Conservation (phyloP, 2,888 invertebrate genomes). For the Gortyna flavago region DNA sequence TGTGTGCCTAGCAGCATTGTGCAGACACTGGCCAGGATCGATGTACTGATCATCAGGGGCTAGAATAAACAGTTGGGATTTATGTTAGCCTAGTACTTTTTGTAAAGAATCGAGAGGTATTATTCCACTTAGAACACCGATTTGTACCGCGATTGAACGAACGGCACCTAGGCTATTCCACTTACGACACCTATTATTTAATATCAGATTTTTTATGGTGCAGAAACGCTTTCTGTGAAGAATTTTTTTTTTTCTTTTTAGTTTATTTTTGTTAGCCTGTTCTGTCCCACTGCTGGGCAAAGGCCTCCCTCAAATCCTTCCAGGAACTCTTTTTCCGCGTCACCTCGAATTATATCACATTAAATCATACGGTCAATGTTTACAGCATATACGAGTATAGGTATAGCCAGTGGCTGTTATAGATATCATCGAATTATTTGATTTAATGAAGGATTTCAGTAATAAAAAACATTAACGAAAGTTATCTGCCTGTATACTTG, state of each 20-base stretch:
- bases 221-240: neutral
- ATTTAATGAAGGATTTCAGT: neutral
- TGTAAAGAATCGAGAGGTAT: neutral
- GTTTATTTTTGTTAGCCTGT: no score
- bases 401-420: neutral
- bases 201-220: neutral
- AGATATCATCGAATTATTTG: neutral
- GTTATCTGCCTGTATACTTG: neutral
- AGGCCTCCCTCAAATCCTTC: no score
- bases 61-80: constrained; percentile 57
- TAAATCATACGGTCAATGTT: neutral
- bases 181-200: neutral
- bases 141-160: neutral
- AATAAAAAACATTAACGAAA: neutral
- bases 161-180: neutral
- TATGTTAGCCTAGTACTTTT: constrained; percentile 12
- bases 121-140: neutral
- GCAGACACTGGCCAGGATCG: constrained; percentile 73
- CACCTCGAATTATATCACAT: neutral
- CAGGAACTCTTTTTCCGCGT: no score
- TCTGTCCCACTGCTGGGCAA: no score
- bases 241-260: neutral
- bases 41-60: constrained; percentile 75
- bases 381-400: no score
- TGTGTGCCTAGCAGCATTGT: constrained; percentile 77